Base-by-base conservation (phyloP, 2,113 vertebrate genomes). In the Pseudorhombus dupliciocellatus region DNA sequence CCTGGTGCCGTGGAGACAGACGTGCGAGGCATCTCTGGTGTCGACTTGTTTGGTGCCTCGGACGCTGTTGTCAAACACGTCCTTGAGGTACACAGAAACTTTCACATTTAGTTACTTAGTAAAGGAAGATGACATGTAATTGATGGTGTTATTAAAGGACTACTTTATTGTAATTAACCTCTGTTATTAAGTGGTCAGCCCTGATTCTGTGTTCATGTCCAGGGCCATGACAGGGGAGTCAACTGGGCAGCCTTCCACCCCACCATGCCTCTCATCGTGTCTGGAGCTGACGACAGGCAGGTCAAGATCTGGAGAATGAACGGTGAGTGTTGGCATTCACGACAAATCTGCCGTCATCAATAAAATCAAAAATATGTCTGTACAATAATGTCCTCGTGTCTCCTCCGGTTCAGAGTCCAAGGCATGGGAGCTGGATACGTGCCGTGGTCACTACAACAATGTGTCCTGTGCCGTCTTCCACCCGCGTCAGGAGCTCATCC, bases 221-320 rank as follows among this genome's bases (percentile, higher is more conserved):
- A 94, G 97, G 97, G 97, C 79, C 97, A 99, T 0, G 97, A 98
- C 79, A 94, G 97, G 0, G 97, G 97, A 0, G 97, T 98, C 34
- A 99, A 98, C 89, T 98, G 97, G 97, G 97, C 97, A 0, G 96
- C 97, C 11, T 99, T 99, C 87, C 97, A 99, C 60, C 97, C 97
- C 65, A 96, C 90, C 1, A 99, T 99, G 97, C 97, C 97, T 0
- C 96, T 99, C 1, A 98, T 99, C 0, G 97, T 99, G 9, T 98
- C 97, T 0, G 97, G 97, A 37, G 97, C 97, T 0, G 97, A 98
- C 6, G 97, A 99, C 57, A 92, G 97, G 6, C 97, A 98, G 75
- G 97, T 99, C 75, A 99, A 99, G 93, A 98, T 99, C 89, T 99
- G 97, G 97, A 87, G 97, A 69, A 99, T 98, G 97, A 99, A 98